Evolutionary conservation across 1,140 invertebrate genomes (phyloP).

Genomic region (Drosophila quadrilineata): DNA sequence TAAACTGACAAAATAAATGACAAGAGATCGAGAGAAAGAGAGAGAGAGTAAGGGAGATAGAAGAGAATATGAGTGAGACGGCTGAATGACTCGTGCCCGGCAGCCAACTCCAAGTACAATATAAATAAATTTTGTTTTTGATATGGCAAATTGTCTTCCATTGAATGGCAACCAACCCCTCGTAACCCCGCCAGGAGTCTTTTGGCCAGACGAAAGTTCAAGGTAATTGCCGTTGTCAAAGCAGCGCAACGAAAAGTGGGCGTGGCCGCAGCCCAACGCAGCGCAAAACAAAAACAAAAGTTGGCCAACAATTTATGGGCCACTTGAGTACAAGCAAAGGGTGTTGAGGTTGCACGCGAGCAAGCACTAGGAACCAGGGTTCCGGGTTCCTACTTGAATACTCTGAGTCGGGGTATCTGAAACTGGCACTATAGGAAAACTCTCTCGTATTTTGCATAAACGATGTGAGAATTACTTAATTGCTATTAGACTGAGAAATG

Average conservation of each 20-base stretch:
- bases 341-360: conserved; percentile 79
- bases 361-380: conserved; percentile 49
- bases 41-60: background rate
- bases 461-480: conserved; percentile 80
- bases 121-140: conserved; percentile 64
- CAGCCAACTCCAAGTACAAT: conserved; percentile 44
- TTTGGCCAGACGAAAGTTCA: conserved; percentile 51
- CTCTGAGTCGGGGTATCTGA: background rate
- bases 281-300: too few relatives aligned
- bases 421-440: conserved; percentile 25
- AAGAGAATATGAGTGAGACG: background rate
- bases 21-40: background rate
- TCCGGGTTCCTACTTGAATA: too few relatives aligned
- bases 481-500: conserved; percentile 48
- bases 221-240: conserved; percentile 80
- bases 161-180: background rate
- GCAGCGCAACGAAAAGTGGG: conserved; percentile 74
- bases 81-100: conserved; percentile 32
- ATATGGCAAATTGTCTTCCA: conserved; percentile 40
- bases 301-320: conserved; percentile 78
- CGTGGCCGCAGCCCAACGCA: conserved; percentile 57
- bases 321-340: conserved; percentile 79
- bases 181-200: background rate
- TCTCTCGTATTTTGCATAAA: conserved; percentile 75
- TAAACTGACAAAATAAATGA: conserved; percentile 59